Evolutionary conservation across 2,888 invertebrate genomes (phyloP).

Genomic region (Crioceris asparagi): DNA sequence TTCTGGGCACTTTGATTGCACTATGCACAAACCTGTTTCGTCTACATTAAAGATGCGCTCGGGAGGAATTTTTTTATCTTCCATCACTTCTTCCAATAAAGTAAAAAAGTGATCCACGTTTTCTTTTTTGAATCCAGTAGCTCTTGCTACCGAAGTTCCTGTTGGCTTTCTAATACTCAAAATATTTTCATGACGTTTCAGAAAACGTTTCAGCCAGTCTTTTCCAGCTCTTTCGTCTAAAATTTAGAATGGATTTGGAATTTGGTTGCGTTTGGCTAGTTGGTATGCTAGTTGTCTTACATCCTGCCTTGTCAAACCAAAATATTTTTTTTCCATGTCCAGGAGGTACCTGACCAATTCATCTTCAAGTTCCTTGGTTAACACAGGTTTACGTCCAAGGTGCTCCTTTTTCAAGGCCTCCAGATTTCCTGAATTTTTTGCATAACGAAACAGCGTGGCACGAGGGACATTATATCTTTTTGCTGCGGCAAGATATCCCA

Average conservation of each 20-base stretch:
- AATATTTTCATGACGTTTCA: slow-evolving; percentile 11
- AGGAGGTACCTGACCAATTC: too few relatives aligned
- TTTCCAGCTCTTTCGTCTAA: slow-evolving; percentile 12
- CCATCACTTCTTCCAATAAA: slow-evolving; percentile 8
- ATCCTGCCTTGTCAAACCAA: slow-evolving; percentile 13
- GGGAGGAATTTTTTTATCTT: slow-evolving; percentile 8
- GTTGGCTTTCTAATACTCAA: slow-evolving; percentile 12
- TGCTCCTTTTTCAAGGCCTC: not conserved
- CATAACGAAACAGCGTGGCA: slow-evolving; percentile 9
- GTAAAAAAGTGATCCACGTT: slow-evolving; percentile 11
- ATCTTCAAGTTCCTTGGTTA: not conserved
- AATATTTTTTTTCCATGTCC: slow-evolving; percentile 6
- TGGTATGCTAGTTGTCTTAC: slow-evolving; percentile 13
- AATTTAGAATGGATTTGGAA: slow-evolving; percentile 12
- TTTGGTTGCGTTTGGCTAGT: slow-evolving; percentile 10
- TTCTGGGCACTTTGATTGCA: too few relatives aligned
- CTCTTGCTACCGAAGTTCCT: slow-evolving; percentile 13
- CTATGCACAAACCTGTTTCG: too few relatives aligned
- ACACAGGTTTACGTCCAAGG: not conserved
- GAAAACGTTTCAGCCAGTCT: slow-evolving; percentile 12
- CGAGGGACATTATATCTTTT: slow-evolving; percentile 7
- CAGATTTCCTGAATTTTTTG: slow-evolving; percentile 3
- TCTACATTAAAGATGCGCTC: slow-evolving; percentile 11
- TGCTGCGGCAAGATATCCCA: slow-evolving; percentile 5
- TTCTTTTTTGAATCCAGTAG: slow-evolving; percentile 12